Evolutionary conservation across 1,140 invertebrate genomes (phyloP).

Genomic region (Chionoecetes opilio): DNA sequence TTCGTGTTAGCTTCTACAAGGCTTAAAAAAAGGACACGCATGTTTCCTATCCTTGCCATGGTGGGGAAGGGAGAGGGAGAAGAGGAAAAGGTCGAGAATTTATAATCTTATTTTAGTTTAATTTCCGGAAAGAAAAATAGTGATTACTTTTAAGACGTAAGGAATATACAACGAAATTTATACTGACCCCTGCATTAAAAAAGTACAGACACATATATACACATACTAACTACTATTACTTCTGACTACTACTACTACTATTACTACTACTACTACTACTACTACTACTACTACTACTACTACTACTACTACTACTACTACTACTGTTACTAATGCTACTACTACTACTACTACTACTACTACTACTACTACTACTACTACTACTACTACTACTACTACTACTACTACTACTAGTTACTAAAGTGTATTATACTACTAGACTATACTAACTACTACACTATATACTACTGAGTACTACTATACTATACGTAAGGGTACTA

Average conservation of each 20-base stretch:
- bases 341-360: background rate
- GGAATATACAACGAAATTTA: background rate
- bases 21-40: background rate
- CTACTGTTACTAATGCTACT: background rate
- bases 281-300: background rate
- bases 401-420: background rate
- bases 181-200: background rate
- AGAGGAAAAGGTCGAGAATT: background rate
- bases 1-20: too few species aligned
- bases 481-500: too few species aligned
- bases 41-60: background rate
- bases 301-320: conserved; percentile 16
- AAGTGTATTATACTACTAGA: too few species aligned
- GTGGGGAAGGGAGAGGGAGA: background rate
- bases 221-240: too few species aligned
- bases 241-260: background rate
- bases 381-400: background rate
- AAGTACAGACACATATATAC: too few species aligned
- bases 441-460: too few species aligned
- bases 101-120: conserved; percentile 15
- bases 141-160: background rate
- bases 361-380: background rate
- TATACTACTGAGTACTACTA: too few species aligned
- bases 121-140: background rate
- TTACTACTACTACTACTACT: background rate